Conservation (phyloP, 2,888 invertebrate genomes). For the Acanthosepion pharaonis region DNA sequence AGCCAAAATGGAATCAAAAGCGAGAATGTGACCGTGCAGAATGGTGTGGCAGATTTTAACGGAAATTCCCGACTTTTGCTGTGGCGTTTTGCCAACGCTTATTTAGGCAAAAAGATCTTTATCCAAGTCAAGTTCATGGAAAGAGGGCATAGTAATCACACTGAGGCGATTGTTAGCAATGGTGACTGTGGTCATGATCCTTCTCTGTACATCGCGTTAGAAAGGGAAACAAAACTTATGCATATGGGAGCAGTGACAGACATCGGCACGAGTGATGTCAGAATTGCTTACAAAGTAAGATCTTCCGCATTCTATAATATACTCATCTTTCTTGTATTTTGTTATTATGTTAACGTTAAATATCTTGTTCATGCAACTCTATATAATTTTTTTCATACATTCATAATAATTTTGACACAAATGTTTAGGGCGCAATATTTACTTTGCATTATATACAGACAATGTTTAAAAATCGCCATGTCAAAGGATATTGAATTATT, state of each 20-base stretch:
- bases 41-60: conserved; percentile 61
- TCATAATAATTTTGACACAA: too few species aligned
- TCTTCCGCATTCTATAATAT: neutral
- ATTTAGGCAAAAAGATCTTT: conserved; percentile 59
- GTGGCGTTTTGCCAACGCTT: conserved; percentile 63
- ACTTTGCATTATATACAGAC: too few species aligned
- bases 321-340: too few species aligned
- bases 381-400: too few species aligned
- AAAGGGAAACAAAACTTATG: conserved; percentile 52
- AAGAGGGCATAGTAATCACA: conserved; percentile 34
- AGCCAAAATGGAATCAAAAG: conserved; percentile 52
- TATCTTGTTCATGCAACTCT: too few species aligned
- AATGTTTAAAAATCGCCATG: too few species aligned
- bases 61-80: conserved; percentile 62
- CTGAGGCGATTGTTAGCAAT: conserved; percentile 61
- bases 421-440: too few species aligned
- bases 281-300: neutral
- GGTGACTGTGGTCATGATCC: conserved; percentile 61
- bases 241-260: conserved; percentile 57
- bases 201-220: conserved; percentile 58
- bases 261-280: neutral
- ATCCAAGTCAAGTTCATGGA: conserved; percentile 57
- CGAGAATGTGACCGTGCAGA: conserved; percentile 57
- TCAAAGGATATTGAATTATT: too few species aligned
- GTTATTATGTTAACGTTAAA: too few species aligned